Evolutionary conservation across 2,888 invertebrate species (phyloP), one percentile per base, ranked within the genome.

Genomic region (Halictus quadricinctus): DNA sequence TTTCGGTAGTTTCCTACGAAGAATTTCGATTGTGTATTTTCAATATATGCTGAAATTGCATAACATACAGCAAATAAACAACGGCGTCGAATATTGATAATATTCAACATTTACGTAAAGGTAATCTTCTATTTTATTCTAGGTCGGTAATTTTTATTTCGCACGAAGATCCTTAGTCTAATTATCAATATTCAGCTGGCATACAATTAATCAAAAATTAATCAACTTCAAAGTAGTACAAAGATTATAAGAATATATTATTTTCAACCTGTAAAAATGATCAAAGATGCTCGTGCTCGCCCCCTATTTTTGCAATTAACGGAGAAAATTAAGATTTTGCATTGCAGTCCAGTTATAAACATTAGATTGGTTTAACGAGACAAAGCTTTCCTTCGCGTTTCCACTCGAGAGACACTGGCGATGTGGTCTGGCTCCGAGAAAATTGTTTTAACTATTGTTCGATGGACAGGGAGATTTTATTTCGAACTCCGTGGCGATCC

Each of bases 391-490:
- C 36, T 18, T 25, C 69, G 15, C 4, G 48, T 50, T 36, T 50
- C 58, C 21, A 25, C 41, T 3, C 7, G 6, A 41, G 29, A 25
- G 13, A 18, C 12, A 36, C 25, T 25, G 41, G 50, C 72, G 21
- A 5, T 29, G 0, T 21, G 43, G 54, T 36, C 4, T 66, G 74
- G 69, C 74, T 80, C 43, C 48, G 54, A n/a, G 25, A 18, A 36
- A 66, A 72, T 66, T 12, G 73, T 74, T 76, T 77, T 25, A 77
- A 50, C 74, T 58, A 70, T 29, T 69, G 60, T 60, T 29, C 50
- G 43, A 36, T 60, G 50, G 74, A 77, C 43, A 43, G 50, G 73
- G 18, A 74, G 64, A 70, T 81, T 77, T 84, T 70, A 81, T 74
- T 73, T 41, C 8, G 58, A 58, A 46, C 21, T n/a, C 21, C 1